Base-by-base conservation (phyloP, 2,797 vertebrate genomes). In the Hylomyscus alleni region DNA sequence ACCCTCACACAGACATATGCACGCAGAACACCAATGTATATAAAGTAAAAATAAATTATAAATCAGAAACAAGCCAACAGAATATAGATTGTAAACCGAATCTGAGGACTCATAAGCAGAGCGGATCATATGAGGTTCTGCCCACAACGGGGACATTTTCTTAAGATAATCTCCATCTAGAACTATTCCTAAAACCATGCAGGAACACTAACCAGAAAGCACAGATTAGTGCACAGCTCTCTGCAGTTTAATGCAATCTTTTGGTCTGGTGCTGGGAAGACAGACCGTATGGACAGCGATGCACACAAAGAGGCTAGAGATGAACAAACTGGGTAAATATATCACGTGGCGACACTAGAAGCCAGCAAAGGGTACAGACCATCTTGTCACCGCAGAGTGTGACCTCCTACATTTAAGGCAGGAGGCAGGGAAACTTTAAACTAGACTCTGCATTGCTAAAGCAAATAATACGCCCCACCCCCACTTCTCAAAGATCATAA, bases 81-180 rank as follows among this genome's bases (percentile, higher is more conserved):
- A 96, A 85, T 88, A 29, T 47, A 40, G 54, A 65, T 78, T 94
- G 69, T 87, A 91, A 94, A 86, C 58, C 9, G 78, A 86, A 4
- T 54, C 47, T 60, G 37, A 95, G 37, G 31, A 50, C 54, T 52
- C 52, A n/a, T 34, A 19, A 58, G 47, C n/a, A 34, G 31, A 67
- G 31, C 50, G 54, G 47, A 47, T 7, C 24, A 62, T 78, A 26
- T 44, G 52, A 95, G 84, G 69, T 87, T 89, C 34, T 87, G 90
- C 93, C 77, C 15, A 93, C 0, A 86, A 40, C 34, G 96, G 31
- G 82, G 76, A 90, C 8, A 69, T 54, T 85, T 96, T 76, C 26
- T 93, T 65, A 69, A 67, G 77, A 94, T 1, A 1, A 78, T 37
- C 85, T 95, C 85, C 88, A 86, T 69, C 78, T 20, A 72, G 31